These are phyloP conservation scores for Percina caprodes DNA, from an alignment of 2,113 vertebrate genomes.

Conservation along the genomic window DNA sequence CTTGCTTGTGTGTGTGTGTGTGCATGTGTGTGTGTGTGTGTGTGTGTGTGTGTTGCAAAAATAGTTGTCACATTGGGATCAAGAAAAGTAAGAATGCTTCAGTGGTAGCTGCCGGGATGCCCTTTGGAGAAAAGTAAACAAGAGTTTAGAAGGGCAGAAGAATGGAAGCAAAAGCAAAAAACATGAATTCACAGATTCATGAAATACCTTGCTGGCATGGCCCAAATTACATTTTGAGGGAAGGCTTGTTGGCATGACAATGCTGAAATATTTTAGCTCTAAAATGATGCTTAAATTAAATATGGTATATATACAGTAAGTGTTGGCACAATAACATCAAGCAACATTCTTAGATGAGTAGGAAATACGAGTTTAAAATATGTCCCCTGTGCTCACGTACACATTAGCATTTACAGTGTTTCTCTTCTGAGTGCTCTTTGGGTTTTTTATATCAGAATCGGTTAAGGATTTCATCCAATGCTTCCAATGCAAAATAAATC, in stretches of 20 bases:
- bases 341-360: slow-evolving; percentile 32
- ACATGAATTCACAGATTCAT: slow-evolving; percentile 3
- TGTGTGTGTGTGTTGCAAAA: not conserved
- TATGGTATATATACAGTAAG: not conserved
- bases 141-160: not conserved
- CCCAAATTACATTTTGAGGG: slow-evolving; percentile 13
- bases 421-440: slow-evolving; percentile 49
- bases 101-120: not conserved
- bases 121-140: not conserved
- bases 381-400: slow-evolving; percentile 36
- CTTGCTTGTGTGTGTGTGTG: not conserved
- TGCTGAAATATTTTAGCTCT: slow-evolving; percentile 3
- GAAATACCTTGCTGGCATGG: not conserved
- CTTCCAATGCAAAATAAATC: slow-evolving; percentile 44
- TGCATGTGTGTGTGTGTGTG: not conserved
- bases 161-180: not conserved
- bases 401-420: slow-evolving; percentile 61
- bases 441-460: slow-evolving; percentile 54
- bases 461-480: slow-evolving; percentile 52
- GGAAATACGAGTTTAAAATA: slow-evolving; percentile 40
- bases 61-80: not conserved
- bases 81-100: not conserved
- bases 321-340: slow-evolving; percentile 30
- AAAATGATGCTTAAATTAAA: slow-evolving; percentile 35
- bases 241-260: slow-evolving; percentile 7